Conservation (phyloP, 2,113 vertebrate genomes). For the Anas platyrhynchos region DNA sequence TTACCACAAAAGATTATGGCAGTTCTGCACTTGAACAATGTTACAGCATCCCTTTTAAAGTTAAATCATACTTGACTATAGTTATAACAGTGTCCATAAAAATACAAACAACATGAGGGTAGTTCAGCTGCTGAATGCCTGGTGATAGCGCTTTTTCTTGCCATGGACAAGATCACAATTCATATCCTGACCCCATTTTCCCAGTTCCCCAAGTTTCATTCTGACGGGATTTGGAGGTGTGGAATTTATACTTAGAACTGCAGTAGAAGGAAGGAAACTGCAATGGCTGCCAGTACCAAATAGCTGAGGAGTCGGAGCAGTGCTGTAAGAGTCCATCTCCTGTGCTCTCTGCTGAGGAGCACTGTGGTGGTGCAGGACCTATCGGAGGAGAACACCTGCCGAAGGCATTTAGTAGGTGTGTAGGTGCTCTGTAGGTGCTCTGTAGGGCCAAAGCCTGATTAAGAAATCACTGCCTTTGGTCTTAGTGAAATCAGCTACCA, state of each 20-base stretch:
- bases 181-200: constrained; percentile 57
- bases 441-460: neutral
- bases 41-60: constrained; percentile 46
- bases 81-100: constrained; percentile 52
- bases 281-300: constrained; percentile 32
- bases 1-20: constrained; percentile 39
- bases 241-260: constrained; percentile 53
- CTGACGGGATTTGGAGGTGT: constrained; percentile 71
- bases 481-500: constrained; percentile 2
- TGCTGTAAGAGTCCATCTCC: neutral
- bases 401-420: neutral
- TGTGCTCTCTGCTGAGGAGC: neutral
- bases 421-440: neutral
- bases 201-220: constrained; percentile 67
- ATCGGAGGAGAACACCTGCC: neutral
- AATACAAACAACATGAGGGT: constrained; percentile 10
- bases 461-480: neutral
- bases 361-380: neutral
- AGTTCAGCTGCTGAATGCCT: constrained; percentile 32
- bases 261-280: neutral
- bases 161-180: constrained; percentile 60
- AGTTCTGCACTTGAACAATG: constrained; percentile 35
- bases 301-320: neutral
- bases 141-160: constrained; percentile 55
- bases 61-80: constrained; percentile 61